Conservation (phyloP, 2,113 vertebrate genomes). For the Gallinago undulata region DNA sequence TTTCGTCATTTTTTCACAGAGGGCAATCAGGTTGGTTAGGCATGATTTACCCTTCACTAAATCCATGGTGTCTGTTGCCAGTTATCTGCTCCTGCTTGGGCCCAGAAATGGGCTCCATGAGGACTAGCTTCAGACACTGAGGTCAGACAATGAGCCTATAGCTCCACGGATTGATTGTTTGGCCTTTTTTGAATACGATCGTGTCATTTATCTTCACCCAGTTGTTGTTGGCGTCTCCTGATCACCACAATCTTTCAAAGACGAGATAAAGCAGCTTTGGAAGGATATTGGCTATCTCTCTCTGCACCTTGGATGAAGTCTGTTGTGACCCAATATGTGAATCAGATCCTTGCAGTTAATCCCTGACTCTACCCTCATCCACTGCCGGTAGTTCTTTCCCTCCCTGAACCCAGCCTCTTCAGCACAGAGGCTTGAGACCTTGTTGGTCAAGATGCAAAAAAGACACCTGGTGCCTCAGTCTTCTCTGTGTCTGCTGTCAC, state of each 20-base stretch:
- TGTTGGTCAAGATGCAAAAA: not conserved
- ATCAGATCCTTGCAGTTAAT: not conserved
- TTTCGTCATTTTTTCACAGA: not conserved
- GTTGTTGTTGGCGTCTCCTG: not conserved
- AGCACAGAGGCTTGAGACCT: not conserved
- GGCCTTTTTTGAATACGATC: not conserved
- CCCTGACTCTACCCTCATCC: not conserved
- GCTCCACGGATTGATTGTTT: not conserved
- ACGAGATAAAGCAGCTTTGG: accelerated
- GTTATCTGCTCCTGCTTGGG: not conserved
- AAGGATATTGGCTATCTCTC: not conserved
- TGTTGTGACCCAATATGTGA: accelerated
- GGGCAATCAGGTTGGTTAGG: not conserved
- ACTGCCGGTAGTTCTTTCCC: not conserved
- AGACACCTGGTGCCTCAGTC: not conserved
- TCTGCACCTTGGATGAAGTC: not conserved
- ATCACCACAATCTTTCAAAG: not conserved
- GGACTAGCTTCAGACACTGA: not conserved
- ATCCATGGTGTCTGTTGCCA: not conserved
- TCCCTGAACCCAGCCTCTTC: not conserved
- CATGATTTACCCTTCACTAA: not conserved
- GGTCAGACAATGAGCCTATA: not conserved
- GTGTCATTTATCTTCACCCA: not conserved
- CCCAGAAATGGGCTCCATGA: not conserved
- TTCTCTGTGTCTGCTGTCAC: not conserved